Base-by-base conservation (phyloP, 2,797 vertebrate species). In the Galago senegalensis region DNA sequence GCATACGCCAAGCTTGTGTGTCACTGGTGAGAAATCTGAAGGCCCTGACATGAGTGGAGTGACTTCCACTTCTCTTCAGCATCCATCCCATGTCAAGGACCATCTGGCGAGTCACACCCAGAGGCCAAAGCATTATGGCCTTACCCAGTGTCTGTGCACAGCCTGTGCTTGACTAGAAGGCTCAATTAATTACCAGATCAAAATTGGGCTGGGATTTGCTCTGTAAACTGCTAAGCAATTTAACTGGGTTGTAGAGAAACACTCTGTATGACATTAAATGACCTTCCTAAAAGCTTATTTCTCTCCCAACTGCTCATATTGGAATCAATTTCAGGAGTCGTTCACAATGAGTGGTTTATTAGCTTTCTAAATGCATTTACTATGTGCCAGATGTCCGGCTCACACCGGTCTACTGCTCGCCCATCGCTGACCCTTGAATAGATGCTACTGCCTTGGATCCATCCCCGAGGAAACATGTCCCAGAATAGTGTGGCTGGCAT, bases 321-420 rank as follows among this genome's bases (percentile, higher is more conserved):
- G 98, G 98, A 98, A 98, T 97, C 98, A 97, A 94, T 98, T 98
- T 98, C 96, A 97, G 96, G 96, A 98, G 97, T 97, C 97, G 94
- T 97, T 98, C 97, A 97, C 97, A 98, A 98, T 95, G 98, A 98
- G 96, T 83, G 77, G 97, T 98, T 98, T 98, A 98, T 98, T 98
- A 94, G 98, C 98, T 98, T 98, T 97, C 98, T 98, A 98, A 98
- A 98, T 97, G 97, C 97, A 96, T 97, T 98, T 98, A 97, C 97
- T 98, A 94, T 95, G 84, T 95, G 95, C 98, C 98, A 98, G 98
- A 98, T 98, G 98, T 98, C 98, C 93, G 85, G 88, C 98, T 96
- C 97, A 93, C 97, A 97, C 97, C 97, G 95, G 97, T 94, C 95
- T 96, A 95, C 93, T 90, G 31, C 77, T 92, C 96, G 93, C 94